Percentiles rank a stretch among this genome's conserved stretches.
These are phyloP conservation scores for Bombus terrestris DNA, from an alignment of 1,140 invertebrate species.

Conservation along the genomic window DNA sequence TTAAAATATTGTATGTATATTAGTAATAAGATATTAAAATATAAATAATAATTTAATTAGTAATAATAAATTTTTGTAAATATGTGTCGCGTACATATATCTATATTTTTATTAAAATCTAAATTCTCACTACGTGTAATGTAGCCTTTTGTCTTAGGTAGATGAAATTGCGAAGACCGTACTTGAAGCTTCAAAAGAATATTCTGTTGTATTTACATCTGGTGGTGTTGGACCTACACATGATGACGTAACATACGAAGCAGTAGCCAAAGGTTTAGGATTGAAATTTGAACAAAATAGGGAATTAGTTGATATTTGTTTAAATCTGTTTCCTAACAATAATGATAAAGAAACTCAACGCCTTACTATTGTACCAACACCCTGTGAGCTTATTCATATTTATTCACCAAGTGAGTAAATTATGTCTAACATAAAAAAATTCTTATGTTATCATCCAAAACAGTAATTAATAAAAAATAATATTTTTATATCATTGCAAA, in stretches of 20 bases:
- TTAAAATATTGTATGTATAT: no score
- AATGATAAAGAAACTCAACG: conserved; percentile 61
- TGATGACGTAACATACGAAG: conserved; percentile 90
- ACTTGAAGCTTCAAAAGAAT: conserved; percentile 82
- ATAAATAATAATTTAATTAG: background rate
- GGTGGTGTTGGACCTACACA: conserved; percentile 92
- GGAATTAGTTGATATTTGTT: conserved; percentile 83
- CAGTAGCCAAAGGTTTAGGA: conserved; percentile 86
- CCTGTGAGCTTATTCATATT: conserved; percentile 71
- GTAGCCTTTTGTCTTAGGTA: conserved; percentile 74
- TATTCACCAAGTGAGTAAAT: conserved; percentile 49
- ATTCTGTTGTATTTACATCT: conserved; percentile 85
- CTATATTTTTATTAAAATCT: background rate
- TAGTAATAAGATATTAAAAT: no score
- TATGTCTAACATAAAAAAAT: background rate
- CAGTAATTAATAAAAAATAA: background rate
- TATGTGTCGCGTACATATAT: background rate
- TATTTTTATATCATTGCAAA: background rate
- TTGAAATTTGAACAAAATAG: conserved; percentile 82
- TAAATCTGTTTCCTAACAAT: conserved; percentile 61
- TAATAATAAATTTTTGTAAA: no score
- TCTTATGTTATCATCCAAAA: background rate
- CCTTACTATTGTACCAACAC: conserved; percentile 66
- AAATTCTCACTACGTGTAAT: conserved; percentile 41
- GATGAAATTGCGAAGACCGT: conserved; percentile 87